Base-by-base conservation (phyloP, 2,888 invertebrate genomes). In the Hyposoter didymator region DNA sequence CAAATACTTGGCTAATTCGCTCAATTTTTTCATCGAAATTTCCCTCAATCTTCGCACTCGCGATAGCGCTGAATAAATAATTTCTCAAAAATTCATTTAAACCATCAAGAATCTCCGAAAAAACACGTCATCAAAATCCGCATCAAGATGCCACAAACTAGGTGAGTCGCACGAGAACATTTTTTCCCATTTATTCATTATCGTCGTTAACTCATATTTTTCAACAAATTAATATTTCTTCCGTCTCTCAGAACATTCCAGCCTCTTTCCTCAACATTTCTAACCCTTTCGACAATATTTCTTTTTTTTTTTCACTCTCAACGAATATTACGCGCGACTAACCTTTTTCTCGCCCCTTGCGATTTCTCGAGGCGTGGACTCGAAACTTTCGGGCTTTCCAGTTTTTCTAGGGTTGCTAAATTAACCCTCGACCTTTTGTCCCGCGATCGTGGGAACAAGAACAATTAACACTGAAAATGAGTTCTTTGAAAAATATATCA, bases 121-220 rank as follows among this genome's bases (percentile, higher is more conserved):
- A 87, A 81, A 91, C 90, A 89, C 90, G 89, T 90, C 90, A 90
- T 88, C 90, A 89, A 90, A 87, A 81, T 52, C 73, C 72, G 83
- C 87, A 85, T 85, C 92, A 92, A 91, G 90, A 93, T 93, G 93
- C 93, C 93, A 89, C 92, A 92, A 88, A 92, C 92, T 73, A 93
- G 93, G 93, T 93, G 89, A 92, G 93, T 88, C 69, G 43, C 75
- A 73, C 66, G 43, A 28, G 78, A 85, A 74, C 85, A 64, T 87
- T 82, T 85, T 86, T 14, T 39, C 78, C 43, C 45, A 32, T 76
- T 28, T 55, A 35, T 64, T 59, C 52, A 43, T 39, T 19, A 6
- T 2, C 45, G 7, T n/a, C 22, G n/a, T 49, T 70, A 49, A 14
- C 14, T 69, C 22, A 43, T 49, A 47, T 62, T 78, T 79, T 66